Base-by-base conservation (phyloP, 2,113 vertebrate species). In the Rana temporaria region DNA sequence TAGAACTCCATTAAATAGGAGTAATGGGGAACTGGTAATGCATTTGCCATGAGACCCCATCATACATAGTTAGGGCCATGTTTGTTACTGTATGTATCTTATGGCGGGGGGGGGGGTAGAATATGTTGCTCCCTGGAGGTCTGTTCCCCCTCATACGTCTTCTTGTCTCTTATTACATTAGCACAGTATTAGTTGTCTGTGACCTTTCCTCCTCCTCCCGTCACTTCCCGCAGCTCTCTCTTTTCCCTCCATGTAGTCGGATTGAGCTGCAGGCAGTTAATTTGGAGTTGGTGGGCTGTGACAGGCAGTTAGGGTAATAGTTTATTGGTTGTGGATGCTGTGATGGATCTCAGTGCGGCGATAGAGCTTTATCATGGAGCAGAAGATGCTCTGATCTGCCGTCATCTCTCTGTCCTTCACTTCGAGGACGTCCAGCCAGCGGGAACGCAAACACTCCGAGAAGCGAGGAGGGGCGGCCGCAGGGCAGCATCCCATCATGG, bases 271-370 rank as follows among this genome's bases (percentile, higher is more conserved):
- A 89, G 95, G 94, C 94, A 93, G 92, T 95, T 94, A 91, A 96
- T 96, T 96, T 94, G 88, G 82, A 93, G 90, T 85, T 93, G 95
- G 91, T 86, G 89, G 90, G 91, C 92, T 95, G 94, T 96, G 94
- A 95, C 89, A 91, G 93, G 91, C 90, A 85, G 88, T 91, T 94
- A 90, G 94, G 96, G 95, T 95, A 94, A 96, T 95, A 93, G 93
- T 92, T 96, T 95, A 96, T 96, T 96, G 96, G 96, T 95, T 90
- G 95, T 92, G 91, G 87, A 85, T 80, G 76, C 87, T 84, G 86
- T 89, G 88, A 89, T 93, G 92, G 89, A 88, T 89, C 90, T 32
- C 84, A 89, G 91, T 89, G 91, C 89, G 89, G 89, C 70, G 76
- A 81, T 60, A 20, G 84, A 78, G 72, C 20, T 55, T 81, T 77